Evolutionary conservation across 2,797 vertebrate genomes (phyloP).

Genomic region (Pangasius mekongensis): DNA sequence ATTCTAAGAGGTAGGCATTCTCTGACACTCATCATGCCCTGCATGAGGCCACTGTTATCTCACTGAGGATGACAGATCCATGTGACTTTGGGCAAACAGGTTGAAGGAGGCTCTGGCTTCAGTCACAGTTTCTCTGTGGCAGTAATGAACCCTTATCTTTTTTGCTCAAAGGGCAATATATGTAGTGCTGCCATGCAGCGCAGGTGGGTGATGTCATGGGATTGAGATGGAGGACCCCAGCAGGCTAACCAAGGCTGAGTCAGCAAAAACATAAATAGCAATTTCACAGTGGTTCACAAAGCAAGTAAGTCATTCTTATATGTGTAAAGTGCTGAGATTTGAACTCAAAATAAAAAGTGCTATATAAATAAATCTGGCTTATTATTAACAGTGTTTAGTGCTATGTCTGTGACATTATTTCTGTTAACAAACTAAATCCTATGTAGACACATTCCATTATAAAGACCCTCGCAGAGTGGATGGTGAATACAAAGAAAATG

Average conservation of each 20-base stretch:
- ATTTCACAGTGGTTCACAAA: neutral
- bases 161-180: constrained; percentile 59
- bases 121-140: constrained; percentile 70
- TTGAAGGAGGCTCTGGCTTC: constrained; percentile 63
- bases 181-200: constrained; percentile 25
- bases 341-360: neutral
- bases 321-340: neutral
- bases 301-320: neutral
- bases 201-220: constrained; percentile 63
- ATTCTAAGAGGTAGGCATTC: constrained; percentile 39
- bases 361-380: neutral
- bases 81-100: constrained; percentile 64
- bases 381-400: neutral
- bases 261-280: constrained; percentile 1
- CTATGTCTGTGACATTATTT: neutral
- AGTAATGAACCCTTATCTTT: constrained; percentile 73
- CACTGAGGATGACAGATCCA: constrained; percentile 69
- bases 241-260: neutral
- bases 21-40: constrained; percentile 64
- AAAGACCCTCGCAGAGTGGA: neutral
- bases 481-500: neutral
- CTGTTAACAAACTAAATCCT: constrained; percentile 13
- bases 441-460: neutral
- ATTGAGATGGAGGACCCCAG: constrained; percentile 59
- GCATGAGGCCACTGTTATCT: constrained; percentile 67